Evolutionary conservation across 1,140 invertebrate genomes (phyloP), one percentile per base, ranked within the genome.

Genomic region (Sinonovacula constricta): DNA sequence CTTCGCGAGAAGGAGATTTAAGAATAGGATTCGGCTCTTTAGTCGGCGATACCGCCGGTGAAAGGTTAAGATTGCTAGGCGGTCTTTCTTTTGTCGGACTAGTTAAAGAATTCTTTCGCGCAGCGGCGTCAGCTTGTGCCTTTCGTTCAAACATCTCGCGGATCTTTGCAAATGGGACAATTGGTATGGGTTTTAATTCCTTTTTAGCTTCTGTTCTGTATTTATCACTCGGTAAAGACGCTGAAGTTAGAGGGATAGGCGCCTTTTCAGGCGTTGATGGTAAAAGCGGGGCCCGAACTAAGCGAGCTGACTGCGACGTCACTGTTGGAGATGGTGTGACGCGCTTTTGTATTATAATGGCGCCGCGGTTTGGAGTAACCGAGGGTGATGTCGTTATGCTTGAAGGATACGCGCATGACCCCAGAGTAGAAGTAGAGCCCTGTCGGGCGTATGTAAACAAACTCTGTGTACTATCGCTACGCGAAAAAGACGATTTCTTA

Each of bases 401-500:
- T 2, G 86, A 85, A 5, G 81, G 75, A 28, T 75, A 79, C 12
- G 74, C 80, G 53, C 80, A 84, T 18, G 87, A 88, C 30, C 77
- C 79, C 74, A 86, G 81, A 0, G 85, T 87, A 7, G 87, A 87
- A 34, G 81, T 83, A 0, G 87, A 87, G 53, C 83, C 86, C 75
- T 84, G 79, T 26, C 86, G 81, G 10, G 87, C 76, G 71, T 80
- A 86, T n/a, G 62, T 77, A 67, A 81, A 84, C 36, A 84, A 72
- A 77, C 83, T 84, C 51, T 79, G 81, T 28, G 83, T 84, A 76
- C 86, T 87, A 39, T 84, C 87, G 62, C 83, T 86, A 33, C 87
- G 85, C 51, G 85, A 86, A 54, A 89, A 77, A 69, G 86, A 88
- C 24, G 95, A 95, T 89, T 96, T 95, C 91, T 95, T 96, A 92